Evolutionary conservation across 2,113 vertebrate genomes (phyloP), one percentile per base, ranked within the genome.

Genomic region (Archocentrus centrarchus): DNA sequence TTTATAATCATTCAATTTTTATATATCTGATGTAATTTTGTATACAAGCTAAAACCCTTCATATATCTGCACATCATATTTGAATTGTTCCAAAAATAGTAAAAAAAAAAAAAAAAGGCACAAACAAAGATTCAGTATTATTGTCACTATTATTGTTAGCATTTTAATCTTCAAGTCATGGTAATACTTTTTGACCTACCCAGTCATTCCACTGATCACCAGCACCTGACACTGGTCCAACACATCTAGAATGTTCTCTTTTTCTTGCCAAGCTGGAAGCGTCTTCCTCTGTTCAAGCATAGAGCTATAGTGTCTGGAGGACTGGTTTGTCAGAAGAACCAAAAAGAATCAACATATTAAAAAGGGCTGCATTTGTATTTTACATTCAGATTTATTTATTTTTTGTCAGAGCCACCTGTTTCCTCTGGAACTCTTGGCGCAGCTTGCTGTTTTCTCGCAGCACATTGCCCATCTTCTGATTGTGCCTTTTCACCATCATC

Each of bases 191-290:
- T 30, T 57, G 57, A 88, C 97, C 94, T 94, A 99, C 98, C 98
- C 98, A 0, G 98, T 99, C 98, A 98, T 99, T 47, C 98, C 98
- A 61, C 98, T 99, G 95, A 99, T 94, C 90, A 99, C 97, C 80
- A 99, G 95, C 91, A 99, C 97, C 87, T 98, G 98, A 81, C 96
- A 95, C 47, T 70, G 92, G 22, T 94, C 91, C 85, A 99, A 77
- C 87, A 95, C 81, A 22, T 95, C 91, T 4, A 99, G 95, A 87
- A 99, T 98, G 27, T 93, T 95, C 79, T 97, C 94, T 88, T 93
- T 97, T 93, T 98, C 96, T 80, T 97, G 93, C 98, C 98, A 99
- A 0, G 97, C 97, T 18, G 98, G 98, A 15, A 99, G 97, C 58
- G 96, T 98, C 83, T 95, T 97, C 85, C 98, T 97, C 92, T 99